phyloP scores from a whole-genome alignment of 2,797 vertebrate species.

The Fistularia commersonii region DNA sequence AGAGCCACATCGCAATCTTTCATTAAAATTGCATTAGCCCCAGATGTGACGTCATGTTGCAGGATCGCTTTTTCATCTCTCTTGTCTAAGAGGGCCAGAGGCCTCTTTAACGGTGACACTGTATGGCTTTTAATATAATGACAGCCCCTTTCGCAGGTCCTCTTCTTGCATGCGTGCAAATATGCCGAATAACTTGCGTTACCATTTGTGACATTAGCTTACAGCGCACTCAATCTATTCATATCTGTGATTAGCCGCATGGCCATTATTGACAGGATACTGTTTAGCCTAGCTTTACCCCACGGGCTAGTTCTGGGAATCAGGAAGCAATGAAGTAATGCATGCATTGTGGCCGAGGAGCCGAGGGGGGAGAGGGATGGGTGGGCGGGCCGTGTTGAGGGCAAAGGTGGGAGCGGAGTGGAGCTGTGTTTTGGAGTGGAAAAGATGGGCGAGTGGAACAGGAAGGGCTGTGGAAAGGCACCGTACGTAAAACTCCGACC shows the following conservation, averaged over 20 bases:
- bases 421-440: slow-evolving; percentile 52
- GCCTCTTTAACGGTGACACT: slow-evolving; percentile 1
- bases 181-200: not conserved
- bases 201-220: not conserved
- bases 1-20: slow-evolving; percentile 68
- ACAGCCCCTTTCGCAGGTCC: not conserved
- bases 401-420: slow-evolving; percentile 50
- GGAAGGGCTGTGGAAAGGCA: slow-evolving; percentile 64
- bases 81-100: too few relatives aligned
- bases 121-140: slow-evolving; percentile 5
- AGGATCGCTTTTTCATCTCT: too few relatives aligned
- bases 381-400: slow-evolving; percentile 32
- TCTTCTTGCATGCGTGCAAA: not conserved
- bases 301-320: slow-evolving; percentile 40
- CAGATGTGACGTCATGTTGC: slow-evolving; percentile 45
- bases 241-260: slow-evolving; percentile 1
- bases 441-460: slow-evolving; percentile 68
- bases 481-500: slow-evolving; percentile 44
- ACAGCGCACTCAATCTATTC: not conserved
- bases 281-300: slow-evolving; percentile 10
- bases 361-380: slow-evolving; percentile 9
- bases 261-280: slow-evolving; percentile 21
- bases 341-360: slow-evolving; percentile 30
- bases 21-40: slow-evolving; percentile 73
- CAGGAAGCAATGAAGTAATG: slow-evolving; percentile 62